Conservation (phyloP, 2,797 vertebrate genomes). For the Esox masquinongy region DNA sequence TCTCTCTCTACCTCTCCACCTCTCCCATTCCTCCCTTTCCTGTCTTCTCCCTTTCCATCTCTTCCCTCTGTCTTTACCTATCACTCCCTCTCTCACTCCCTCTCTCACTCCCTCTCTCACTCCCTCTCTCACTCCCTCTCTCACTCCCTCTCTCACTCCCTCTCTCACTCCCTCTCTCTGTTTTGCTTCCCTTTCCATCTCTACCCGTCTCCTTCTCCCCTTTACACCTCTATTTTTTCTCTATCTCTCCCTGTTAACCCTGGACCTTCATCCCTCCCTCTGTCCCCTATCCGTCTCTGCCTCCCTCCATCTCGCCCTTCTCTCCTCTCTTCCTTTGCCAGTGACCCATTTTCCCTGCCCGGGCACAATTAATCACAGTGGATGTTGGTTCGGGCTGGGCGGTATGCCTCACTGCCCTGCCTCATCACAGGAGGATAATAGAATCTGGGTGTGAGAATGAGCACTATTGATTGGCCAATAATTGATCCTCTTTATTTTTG, state of each 20-base stretch:
- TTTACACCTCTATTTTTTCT: neutral
- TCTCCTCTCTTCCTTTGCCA: neutral
- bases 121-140: neutral
- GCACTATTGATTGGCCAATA: slow-evolving; percentile 33
- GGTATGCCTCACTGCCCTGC: slow-evolving; percentile 7
- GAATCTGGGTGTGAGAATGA: slow-evolving; percentile 24
- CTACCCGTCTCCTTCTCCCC: neutral
- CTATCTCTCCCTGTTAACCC: neutral
- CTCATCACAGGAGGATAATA: slow-evolving; percentile 46
- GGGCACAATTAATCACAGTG: slow-evolving; percentile 49
- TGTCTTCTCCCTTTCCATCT: neutral
- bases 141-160: neutral
- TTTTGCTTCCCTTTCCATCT: too few relatives aligned
- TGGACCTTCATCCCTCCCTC: neutral
- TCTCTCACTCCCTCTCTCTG: too few relatives aligned
- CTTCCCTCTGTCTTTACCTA: neutral
- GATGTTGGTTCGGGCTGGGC: slow-evolving; percentile 13
- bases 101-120: too few relatives aligned
- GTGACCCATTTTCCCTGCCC: slow-evolving; percentile 49
- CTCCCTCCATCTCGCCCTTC: neutral
- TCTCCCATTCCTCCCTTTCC: neutral
- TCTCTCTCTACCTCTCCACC: neutral
- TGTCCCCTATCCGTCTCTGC: neutral
- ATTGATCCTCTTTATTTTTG: neutral
- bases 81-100: neutral